Conservation (phyloP, 2,888 invertebrate species). For the Netelia virgata region DNA sequence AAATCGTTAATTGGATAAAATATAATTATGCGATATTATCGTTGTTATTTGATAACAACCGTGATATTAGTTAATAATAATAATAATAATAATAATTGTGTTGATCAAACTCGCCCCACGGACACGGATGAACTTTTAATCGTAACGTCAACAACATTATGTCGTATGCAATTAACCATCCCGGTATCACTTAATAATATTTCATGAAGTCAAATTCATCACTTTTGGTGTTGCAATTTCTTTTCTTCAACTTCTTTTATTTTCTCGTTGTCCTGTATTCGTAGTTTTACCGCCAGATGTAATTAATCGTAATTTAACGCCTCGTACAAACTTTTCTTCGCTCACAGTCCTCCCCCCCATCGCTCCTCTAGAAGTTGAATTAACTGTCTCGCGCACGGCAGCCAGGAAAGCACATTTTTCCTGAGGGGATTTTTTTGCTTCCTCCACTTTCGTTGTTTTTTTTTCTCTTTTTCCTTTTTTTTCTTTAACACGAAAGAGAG, state of each 20-base stretch:
- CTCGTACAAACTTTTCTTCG: conserved; percentile 53
- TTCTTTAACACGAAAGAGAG: conserved; percentile 17
- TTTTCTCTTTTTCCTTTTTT: conserved; percentile 10
- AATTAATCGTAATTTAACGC: conserved; percentile 65
- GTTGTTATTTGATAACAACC: too few species aligned
- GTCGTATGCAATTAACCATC: not conserved
- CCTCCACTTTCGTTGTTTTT: not conserved
- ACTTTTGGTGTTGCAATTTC: not conserved
- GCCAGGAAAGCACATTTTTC: conserved; percentile 60
- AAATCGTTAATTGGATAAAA: too few species aligned
- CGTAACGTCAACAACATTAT: not conserved
- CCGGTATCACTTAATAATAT: conserved; percentile 8
- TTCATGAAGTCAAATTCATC: conserved; percentile 15
- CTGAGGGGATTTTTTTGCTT: conserved; percentile 24
- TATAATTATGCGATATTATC: too few species aligned
- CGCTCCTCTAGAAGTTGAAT: conserved; percentile 52
- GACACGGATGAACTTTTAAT: too few species aligned
- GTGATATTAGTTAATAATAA: too few species aligned
- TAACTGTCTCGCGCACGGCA: conserved; percentile 60
- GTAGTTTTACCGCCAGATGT: conserved; percentile 3
- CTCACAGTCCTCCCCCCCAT: not conserved
- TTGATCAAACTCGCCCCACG: too few species aligned
- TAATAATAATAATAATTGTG: too few species aligned
- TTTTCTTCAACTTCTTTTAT: conserved; percentile 4
- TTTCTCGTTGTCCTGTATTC: conserved; percentile 10